These are phyloP conservation scores for Carterocephalus palaemon DNA, from an alignment of 2,888 invertebrate species.

Conservation along the genomic window DNA sequence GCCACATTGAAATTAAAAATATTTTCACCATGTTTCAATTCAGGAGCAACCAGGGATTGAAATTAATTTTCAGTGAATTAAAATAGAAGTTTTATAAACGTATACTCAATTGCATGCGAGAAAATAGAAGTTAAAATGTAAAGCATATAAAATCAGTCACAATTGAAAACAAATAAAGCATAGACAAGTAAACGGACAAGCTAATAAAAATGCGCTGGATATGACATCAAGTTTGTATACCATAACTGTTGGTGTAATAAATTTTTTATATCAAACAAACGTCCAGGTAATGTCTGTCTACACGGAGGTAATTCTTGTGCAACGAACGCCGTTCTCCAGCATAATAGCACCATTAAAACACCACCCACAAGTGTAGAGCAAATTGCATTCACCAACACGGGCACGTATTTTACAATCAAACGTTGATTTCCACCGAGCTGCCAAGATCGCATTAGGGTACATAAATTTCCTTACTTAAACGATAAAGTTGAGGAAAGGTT, in stretches of 20 bases:
- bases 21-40: slow-evolving; percentile 9
- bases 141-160: no score
- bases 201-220: slow-evolving; percentile 9
- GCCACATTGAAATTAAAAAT: slow-evolving; percentile 17
- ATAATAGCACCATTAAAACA: slow-evolving; percentile 73
- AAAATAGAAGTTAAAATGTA: no score
- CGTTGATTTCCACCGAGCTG: slow-evolving; percentile 70
- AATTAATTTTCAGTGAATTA: no score
- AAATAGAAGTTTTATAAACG: no score
- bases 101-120: no score
- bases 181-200: slow-evolving; percentile 1
- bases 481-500: slow-evolving; percentile 59
- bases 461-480: slow-evolving; percentile 69
- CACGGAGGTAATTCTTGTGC: slow-evolving; percentile 64
- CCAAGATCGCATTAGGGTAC: slow-evolving; percentile 68
- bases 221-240: slow-evolving; percentile 10
- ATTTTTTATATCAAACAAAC: slow-evolving; percentile 33
- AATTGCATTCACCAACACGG: slow-evolving; percentile 71
- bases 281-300: slow-evolving; percentile 44
- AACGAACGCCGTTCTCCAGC: slow-evolving; percentile 60
- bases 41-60: no score
- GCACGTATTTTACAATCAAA: slow-evolving; percentile 72
- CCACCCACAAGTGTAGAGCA: slow-evolving; percentile 72
- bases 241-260: slow-evolving; percentile 11
- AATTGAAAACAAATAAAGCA: no score